phyloP scores from a whole-genome alignment of 2,797 vertebrate species.

The Echeneis naucrates region DNA sequence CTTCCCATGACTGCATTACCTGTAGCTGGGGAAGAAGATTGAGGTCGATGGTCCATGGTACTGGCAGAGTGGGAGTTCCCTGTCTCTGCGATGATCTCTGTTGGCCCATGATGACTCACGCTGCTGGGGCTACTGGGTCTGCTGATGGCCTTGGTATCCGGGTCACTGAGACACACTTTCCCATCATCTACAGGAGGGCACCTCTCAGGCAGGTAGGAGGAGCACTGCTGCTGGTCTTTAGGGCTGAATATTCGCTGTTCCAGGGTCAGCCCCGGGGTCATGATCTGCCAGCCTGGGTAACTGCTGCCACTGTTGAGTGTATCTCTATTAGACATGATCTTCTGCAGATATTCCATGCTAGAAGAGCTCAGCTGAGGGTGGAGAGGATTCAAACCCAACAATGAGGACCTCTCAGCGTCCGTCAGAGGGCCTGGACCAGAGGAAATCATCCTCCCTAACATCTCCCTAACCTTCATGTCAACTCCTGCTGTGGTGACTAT shows the following conservation, averaged over 20 bases:
- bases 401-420: conserved; percentile 91
- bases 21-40: conserved; percentile 93
- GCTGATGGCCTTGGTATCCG: conserved; percentile 91
- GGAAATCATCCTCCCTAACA: conserved; percentile 93
- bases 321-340: conserved; percentile 92
- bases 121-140: conserved; percentile 91
- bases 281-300: conserved; percentile 97
- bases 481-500: conserved; percentile 90
- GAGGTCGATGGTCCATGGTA: conserved; percentile 90
- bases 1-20: conserved; percentile 81
- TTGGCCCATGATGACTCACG: conserved; percentile 83
- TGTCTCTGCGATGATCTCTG: conserved; percentile 89
- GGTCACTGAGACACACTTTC: conserved; percentile 89
- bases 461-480: conserved; percentile 94
- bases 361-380: conserved; percentile 92
- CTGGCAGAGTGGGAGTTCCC: conserved; percentile 89
- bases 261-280: conserved; percentile 91
- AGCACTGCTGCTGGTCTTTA: conserved; percentile 86
- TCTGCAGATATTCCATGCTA: conserved; percentile 94
- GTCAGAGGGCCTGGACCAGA: conserved; percentile 56
- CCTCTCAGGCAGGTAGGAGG: conserved; percentile 73
- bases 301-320: conserved; percentile 84
- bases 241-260: conserved; percentile 90
- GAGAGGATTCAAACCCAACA: conserved; percentile 91
- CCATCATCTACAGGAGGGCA: conserved; percentile 85